A percentile compares a stretch with the other conserved stretches of the same genome.
These are phyloP conservation scores for Loris lydekkerianus DNA, from an alignment of 2,797 vertebrate species.

Conservation along the genomic window DNA sequence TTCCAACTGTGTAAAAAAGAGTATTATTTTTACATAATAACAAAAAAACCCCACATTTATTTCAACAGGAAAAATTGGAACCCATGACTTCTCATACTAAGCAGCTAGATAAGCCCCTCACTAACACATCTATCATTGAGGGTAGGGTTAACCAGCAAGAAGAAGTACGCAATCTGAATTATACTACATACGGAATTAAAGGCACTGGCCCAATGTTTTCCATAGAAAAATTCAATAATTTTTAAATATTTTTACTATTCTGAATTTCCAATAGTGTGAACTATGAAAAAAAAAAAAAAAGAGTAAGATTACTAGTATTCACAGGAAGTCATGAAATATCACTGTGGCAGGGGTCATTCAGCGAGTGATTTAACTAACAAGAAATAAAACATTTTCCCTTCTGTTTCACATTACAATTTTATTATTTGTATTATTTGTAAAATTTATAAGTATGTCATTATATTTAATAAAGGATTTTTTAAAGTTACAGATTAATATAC, in stretches of 20 bases:
- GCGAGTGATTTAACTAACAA: constrained; percentile 21
- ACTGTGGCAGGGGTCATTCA: background rate
- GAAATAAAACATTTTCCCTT: constrained; percentile 27
- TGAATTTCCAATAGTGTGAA: too few species aligned
- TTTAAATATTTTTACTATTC: background rate
- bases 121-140: background rate
- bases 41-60: background rate
- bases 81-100: background rate
- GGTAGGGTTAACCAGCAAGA: background rate
- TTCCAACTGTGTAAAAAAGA: background rate
- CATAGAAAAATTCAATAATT: background rate
- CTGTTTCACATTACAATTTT: background rate
- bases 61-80: constrained; percentile 31
- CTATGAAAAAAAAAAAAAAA: too few species aligned
- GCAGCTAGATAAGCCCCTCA: background rate
- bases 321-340: constrained; percentile 19
- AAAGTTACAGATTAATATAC: background rate
- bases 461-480: background rate
- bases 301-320: background rate
- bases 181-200: background rate
- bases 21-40: background rate
- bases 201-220: background rate
- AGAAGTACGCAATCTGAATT: constrained; percentile 12
- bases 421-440: background rate
- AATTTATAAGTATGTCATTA: background rate